Evolutionary conservation across 1,140 invertebrate genomes (phyloP).

Genomic region (Drosophila pectinifera): DNA sequence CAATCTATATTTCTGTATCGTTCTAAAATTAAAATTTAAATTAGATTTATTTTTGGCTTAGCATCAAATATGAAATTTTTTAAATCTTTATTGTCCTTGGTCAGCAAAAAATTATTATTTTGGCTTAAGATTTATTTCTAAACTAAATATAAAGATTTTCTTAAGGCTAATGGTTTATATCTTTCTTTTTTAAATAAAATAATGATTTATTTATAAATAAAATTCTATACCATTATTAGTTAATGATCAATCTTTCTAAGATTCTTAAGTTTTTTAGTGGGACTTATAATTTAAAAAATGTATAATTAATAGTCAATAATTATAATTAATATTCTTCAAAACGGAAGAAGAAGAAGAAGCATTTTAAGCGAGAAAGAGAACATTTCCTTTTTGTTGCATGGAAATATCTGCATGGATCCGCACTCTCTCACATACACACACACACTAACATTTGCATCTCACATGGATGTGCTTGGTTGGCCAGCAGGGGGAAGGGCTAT

Average conservation of each 20-base stretch:
- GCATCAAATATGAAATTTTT: no score
- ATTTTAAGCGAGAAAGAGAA: not conserved
- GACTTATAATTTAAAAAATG: not conserved
- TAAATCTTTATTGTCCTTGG: not conserved
- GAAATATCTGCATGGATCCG: constrained; percentile 20
- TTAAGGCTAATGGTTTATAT: no score
- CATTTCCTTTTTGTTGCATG: constrained; percentile 4
- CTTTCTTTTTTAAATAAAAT: no score
- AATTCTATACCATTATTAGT: no score
- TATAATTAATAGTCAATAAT: not conserved
- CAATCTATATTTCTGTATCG: not conserved
- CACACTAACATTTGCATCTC: constrained; percentile 24
- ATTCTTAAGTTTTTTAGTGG: no score
- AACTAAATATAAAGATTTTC: no score
- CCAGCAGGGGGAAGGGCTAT: constrained; percentile 11
- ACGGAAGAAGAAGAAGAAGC: not conserved
- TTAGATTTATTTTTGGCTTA: not conserved
- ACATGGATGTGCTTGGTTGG: constrained; percentile 21
- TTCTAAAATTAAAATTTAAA: no score
- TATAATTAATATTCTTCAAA: no score
- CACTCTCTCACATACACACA: not conserved
- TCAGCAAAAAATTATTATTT: not conserved
- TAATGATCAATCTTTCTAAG: no score
- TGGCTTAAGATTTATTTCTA: no score
- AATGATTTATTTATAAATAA: no score